Evolutionary conservation across 2,797 vertebrate genomes (phyloP), one percentile per base, ranked within the genome.

Genomic region (Lutjanus campechanus): DNA sequence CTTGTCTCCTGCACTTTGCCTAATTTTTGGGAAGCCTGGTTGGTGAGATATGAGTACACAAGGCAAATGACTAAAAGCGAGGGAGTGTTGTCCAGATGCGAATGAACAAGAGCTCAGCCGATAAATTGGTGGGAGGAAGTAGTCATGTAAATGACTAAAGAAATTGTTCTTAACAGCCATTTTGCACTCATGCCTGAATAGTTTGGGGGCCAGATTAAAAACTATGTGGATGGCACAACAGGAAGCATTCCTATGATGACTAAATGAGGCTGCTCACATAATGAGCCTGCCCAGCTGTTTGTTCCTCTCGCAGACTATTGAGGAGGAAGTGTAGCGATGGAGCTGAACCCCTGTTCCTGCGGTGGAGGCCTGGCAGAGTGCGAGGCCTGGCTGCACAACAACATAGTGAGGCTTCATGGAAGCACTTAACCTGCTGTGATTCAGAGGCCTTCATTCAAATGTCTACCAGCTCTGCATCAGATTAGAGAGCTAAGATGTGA

Each of bases 121-220:
- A 94, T 93, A 93, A 95, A 94, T 93, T 87, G 90, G 85, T 88
- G 83, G 84, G 91, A 93, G 95, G 95, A 95, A 95, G 94, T 93
- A 94, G 87, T 95, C 95, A 94, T 95, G 93, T 93, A 95, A 96
- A 95, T 95, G 93, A 93, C 91, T 88, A 59, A 72, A 93, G 84
- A 94, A 94, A 95, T 94, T 94, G 93, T 92, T 92, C 90, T 83
- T 87, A 95, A 93, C 90, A 89, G 85, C 90, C 87, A 90, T 94
- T 93, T 91, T 91, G 88, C 90, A 89, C 91, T 91, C 81, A 89
- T 88, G 89, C 91, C 84, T 84, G 56, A 81, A 91, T 82, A 82
- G 88, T 92, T 92, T 90, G 84, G 90, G 83, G 88, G 86, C 76
- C 77, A 85, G 86, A 93, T 90, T 91, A 88, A 89, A 94, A 93